Evolutionary conservation across 2,797 vertebrate genomes (phyloP).

Genomic region (Cryptoprocta ferox): DNA sequence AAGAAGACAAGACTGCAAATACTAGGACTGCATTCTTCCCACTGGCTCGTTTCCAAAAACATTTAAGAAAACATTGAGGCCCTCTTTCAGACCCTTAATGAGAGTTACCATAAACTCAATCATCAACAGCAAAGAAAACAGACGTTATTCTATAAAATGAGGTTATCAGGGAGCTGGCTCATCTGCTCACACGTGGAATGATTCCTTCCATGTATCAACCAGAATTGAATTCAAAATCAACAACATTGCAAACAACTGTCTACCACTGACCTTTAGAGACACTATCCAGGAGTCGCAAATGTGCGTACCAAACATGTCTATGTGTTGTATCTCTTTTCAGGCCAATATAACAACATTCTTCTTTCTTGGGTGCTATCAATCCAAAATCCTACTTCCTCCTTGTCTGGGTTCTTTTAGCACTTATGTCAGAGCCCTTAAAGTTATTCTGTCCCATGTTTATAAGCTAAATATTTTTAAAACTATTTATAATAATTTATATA

Average conservation of each 20-base stretch:
- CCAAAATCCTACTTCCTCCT: background rate
- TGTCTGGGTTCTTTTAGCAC: background rate
- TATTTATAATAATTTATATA: background rate
- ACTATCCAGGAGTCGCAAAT: background rate
- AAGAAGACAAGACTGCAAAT: background rate
- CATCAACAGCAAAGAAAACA: background rate
- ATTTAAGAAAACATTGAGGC: background rate
- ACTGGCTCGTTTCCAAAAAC: background rate
- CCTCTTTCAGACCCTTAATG: background rate
- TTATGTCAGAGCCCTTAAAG: background rate
- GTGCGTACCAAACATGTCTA: background rate
- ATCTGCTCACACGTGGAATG: background rate
- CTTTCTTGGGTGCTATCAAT: background rate
- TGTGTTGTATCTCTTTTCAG: background rate
- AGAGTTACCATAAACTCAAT: background rate
- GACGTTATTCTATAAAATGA: background rate
- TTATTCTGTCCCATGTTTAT: background rate
- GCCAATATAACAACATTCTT: background rate
- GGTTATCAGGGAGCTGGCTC: background rate
- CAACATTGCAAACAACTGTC: background rate
- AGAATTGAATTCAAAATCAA: constrained; percentile 29
- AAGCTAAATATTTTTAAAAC: background rate
- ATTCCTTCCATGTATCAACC: background rate
- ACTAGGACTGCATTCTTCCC: background rate
- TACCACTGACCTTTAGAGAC: background rate